Conservation (phyloP, 2,797 vertebrate species). For the Prunella strophiata region DNA sequence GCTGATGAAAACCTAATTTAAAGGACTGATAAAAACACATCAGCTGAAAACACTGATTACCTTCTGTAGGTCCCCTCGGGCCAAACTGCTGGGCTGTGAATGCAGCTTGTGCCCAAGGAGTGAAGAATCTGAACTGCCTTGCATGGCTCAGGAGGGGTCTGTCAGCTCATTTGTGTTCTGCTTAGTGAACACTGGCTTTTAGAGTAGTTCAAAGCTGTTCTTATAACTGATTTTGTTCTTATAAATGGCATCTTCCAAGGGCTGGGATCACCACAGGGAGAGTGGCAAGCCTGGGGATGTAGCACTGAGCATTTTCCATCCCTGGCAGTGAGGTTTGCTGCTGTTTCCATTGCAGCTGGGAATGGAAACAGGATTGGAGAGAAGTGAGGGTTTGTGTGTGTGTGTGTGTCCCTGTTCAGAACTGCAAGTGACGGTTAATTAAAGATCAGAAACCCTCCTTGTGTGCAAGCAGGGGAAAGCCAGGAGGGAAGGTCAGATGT, state of each 20-base stretch:
- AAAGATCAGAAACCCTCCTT: background rate
- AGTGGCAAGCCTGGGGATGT: background rate
- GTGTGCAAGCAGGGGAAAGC: background rate
- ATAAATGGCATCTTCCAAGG: background rate
- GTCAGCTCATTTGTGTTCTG: background rate
- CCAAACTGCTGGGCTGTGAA: background rate
- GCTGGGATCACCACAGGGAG: background rate
- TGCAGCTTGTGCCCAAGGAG: background rate
- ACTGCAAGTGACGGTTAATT: background rate
- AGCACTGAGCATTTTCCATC: background rate
- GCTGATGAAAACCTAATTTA: background rate
- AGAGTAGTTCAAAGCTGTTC: background rate
- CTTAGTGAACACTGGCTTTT: background rate
- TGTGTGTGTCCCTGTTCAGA: background rate
- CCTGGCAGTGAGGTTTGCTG: background rate
- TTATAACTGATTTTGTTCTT: background rate
- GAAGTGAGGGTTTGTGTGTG: background rate
- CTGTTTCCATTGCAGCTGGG: background rate
- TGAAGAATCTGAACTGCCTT: background rate
- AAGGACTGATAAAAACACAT: background rate
- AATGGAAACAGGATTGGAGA: background rate
- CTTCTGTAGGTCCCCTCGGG: background rate
- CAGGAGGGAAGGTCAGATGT: background rate
- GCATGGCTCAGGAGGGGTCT: conserved; percentile 1
- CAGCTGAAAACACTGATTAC: background rate